phyloP scores from a whole-genome alignment of 2,888 invertebrate species.

The Drosophila rubida region DNA sequence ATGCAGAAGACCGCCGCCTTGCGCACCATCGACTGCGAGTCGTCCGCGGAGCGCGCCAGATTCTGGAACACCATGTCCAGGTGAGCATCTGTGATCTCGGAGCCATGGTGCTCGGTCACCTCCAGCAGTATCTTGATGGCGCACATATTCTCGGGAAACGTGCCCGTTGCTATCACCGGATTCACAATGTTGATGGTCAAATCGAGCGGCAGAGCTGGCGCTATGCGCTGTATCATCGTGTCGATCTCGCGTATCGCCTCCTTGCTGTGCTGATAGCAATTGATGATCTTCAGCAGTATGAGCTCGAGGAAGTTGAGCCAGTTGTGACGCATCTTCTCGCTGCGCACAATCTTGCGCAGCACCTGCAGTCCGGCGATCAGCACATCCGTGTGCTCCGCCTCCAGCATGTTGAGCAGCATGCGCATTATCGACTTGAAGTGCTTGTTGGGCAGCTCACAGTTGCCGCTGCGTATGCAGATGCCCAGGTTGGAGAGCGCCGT shows the following conservation, averaged over 20 bases:
- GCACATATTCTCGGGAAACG: slow-evolving; percentile 94
- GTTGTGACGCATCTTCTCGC: slow-evolving; percentile 90
- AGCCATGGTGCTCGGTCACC: slow-evolving; percentile 91
- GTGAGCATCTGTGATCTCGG: slow-evolving; percentile 90
- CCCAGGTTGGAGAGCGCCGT: slow-evolving; percentile 85
- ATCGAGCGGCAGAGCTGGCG: slow-evolving; percentile 92
- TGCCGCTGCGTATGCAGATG: slow-evolving; percentile 85
- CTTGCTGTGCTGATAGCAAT: slow-evolving; percentile 92
- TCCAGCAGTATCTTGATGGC: slow-evolving; percentile 96
- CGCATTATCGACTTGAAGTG: slow-evolving; percentile 89
- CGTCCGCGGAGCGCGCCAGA: slow-evolving; percentile 95
- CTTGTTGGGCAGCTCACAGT: slow-evolving; percentile 85
- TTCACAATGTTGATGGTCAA: slow-evolving; percentile 89
- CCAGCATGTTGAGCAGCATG: slow-evolving; percentile 91
- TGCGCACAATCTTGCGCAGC: slow-evolving; percentile 93
- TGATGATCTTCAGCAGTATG: slow-evolving; percentile 94
- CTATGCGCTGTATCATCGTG: slow-evolving; percentile 90
- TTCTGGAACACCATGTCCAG: slow-evolving; percentile 94
- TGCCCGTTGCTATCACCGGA: slow-evolving; percentile 95
- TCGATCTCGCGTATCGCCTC: slow-evolving; percentile 94
- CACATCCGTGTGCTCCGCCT: slow-evolving; percentile 86
- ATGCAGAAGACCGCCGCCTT: slow-evolving; percentile 99
- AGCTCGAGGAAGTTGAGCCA: slow-evolving; percentile 96
- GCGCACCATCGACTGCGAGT: slow-evolving; percentile 95
- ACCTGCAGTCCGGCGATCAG: slow-evolving; percentile 92